Evolutionary conservation across 2,797 vertebrate species (phyloP).

Genomic region (Arnoldichthys spilopterus): DNA sequence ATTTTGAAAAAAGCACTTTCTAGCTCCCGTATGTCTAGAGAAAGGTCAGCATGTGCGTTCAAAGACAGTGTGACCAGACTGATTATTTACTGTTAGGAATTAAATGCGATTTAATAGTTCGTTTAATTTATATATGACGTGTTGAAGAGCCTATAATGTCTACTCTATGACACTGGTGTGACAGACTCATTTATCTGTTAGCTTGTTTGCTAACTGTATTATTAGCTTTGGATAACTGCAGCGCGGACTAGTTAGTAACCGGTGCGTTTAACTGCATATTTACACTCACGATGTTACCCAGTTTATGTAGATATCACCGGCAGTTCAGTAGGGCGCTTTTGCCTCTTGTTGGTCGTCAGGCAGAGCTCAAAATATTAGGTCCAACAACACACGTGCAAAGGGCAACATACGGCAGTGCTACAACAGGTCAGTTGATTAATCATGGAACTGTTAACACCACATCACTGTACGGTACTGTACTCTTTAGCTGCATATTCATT

Average conservation of each 20-base stretch:
- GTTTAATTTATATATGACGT: too few relatives aligned
- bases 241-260: background rate
- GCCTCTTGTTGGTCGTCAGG: slow-evolving; percentile 42
- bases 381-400: slow-evolving; percentile 54
- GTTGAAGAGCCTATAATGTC: background rate
- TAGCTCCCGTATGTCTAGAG: background rate
- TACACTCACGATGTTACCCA: slow-evolving; percentile 66
- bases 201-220: background rate
- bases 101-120: background rate
- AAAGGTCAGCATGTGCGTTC: background rate
- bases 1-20: background rate
- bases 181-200: background rate
- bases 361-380: slow-evolving; percentile 24
- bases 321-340: slow-evolving; percentile 53
- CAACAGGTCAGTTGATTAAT: slow-evolving; percentile 65
- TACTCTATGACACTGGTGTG: too few relatives aligned
- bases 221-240: background rate
- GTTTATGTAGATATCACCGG: slow-evolving; percentile 63
- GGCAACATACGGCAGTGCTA: slow-evolving; percentile 66
- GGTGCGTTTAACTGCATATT: background rate
- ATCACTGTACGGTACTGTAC: too few relatives aligned
- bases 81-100: background rate
- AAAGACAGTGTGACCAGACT: background rate
- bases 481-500: background rate
- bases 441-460: background rate